A percentile compares a stretch with the other conserved stretches of the same genome.
Evolutionary conservation across 2,113 vertebrate genomes (phyloP).

Genomic region (Gobiocypris rarus): DNA sequence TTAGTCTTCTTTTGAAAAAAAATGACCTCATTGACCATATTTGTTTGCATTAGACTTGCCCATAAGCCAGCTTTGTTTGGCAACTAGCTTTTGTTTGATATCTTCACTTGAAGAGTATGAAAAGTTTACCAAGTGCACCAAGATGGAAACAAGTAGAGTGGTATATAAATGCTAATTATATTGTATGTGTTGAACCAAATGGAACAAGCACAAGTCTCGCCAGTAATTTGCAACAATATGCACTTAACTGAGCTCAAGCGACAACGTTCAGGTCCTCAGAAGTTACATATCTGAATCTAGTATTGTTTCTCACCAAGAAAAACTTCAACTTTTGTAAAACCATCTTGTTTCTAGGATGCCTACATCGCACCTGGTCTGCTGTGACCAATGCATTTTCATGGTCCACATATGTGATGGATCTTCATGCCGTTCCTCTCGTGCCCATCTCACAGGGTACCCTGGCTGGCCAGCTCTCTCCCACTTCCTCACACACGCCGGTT

Average conservation of each 20-base stretch:
- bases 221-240: slow-evolving; percentile 45
- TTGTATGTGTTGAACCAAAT: slow-evolving; percentile 58
- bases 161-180: slow-evolving; percentile 61
- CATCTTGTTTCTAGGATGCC: neutral
- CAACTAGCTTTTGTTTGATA: slow-evolving; percentile 58
- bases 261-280: slow-evolving; percentile 40
- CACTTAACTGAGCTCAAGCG: slow-evolving; percentile 35
- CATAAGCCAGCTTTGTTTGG: slow-evolving; percentile 58
- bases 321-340: neutral
- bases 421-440: neutral
- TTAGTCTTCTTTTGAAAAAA: slow-evolving; percentile 36
- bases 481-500: slow-evolving; percentile 51
- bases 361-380: neutral
- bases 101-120: slow-evolving; percentile 32
- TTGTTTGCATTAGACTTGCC: slow-evolving; percentile 65
- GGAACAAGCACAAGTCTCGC: slow-evolving; percentile 43
- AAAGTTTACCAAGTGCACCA: slow-evolving; percentile 39
- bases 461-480: neutral
- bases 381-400: neutral
- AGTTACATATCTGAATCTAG: neutral
- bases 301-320: neutral
- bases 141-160: slow-evolving; percentile 42
- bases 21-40: slow-evolving; percentile 50
- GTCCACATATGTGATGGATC: neutral
- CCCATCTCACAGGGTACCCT: neutral